A percentile compares a stretch with the other conserved stretches of the same genome.
Evolutionary conservation across 2,113 vertebrate genomes (phyloP).

Genomic region (Etheostoma spectabile): DNA sequence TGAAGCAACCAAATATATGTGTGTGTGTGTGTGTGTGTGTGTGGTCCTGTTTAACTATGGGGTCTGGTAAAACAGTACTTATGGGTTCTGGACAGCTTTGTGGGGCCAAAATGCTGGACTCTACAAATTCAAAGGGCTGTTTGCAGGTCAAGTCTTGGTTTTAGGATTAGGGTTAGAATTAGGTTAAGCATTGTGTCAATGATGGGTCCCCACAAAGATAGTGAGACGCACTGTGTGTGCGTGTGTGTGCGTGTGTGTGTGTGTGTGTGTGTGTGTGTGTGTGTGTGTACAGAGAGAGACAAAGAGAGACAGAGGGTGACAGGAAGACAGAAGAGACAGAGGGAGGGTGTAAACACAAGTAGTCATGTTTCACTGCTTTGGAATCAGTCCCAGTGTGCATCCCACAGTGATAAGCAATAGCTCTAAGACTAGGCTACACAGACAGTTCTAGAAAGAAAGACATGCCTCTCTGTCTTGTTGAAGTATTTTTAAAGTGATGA

Average conservation of each 20-base stretch:
- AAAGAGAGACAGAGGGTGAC: background rate
- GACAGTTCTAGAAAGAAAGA: constrained; percentile 11
- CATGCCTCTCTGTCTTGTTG: background rate
- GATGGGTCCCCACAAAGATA: too few species aligned
- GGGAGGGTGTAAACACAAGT: constrained; percentile 42
- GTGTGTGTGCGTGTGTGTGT: constrained; percentile 19
- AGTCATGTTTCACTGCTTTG: constrained; percentile 58
- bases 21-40: constrained; percentile 17
- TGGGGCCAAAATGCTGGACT: too few species aligned
- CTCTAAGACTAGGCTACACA: background rate
- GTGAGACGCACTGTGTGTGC: too few species aligned
- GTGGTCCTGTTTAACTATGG: too few species aligned
- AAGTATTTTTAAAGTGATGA: constrained; percentile 5
- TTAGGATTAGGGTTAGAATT: too few species aligned
- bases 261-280: constrained; percentile 22
- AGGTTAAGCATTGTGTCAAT: too few species aligned
- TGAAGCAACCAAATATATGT: constrained; percentile 2
- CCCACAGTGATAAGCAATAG: constrained; percentile 13
- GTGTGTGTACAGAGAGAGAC: background rate
- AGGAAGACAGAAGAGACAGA: background rate
- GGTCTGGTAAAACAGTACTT: too few species aligned
- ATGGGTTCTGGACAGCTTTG: too few species aligned
- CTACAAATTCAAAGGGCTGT: too few species aligned
- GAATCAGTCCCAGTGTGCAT: constrained; percentile 35
- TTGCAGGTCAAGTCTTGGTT: too few species aligned